These are phyloP conservation scores for Hemichromis elongatus DNA, from an alignment of 2,113 vertebrate species.

Conservation along the genomic window DNA sequence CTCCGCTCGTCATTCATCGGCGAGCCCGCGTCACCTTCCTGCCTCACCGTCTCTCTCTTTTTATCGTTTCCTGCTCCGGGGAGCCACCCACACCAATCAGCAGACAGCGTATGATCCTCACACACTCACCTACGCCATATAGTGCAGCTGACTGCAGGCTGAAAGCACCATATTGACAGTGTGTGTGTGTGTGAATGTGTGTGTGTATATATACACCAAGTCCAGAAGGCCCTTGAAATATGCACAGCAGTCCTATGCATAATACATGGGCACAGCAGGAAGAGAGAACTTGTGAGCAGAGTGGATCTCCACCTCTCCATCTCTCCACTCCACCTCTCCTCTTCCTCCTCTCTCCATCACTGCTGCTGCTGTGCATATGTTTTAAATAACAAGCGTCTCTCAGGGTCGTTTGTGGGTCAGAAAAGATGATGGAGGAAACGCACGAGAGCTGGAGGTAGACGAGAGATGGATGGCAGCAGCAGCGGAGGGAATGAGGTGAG, in stretches of 20 bases:
- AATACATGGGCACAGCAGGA: conserved; percentile 71
- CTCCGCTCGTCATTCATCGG: conserved; percentile 17
- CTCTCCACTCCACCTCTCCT: conserved; percentile 15
- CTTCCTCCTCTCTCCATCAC: conserved; percentile 20
- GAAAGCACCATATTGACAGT: conserved; percentile 30
- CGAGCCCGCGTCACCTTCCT: conserved; percentile 17
- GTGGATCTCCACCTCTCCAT: conserved; percentile 60
- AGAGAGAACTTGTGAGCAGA: conserved; percentile 58
- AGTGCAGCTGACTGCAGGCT: conserved; percentile 35
- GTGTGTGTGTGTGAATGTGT: conserved; percentile 11
- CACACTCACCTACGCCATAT: conserved; percentile 29
- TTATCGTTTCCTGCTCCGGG: conserved; percentile 28
- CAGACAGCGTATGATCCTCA: conserved; percentile 38
- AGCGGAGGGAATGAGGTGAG: neutral
- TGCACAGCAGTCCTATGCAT: conserved; percentile 68
- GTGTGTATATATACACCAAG: conserved; percentile 15
- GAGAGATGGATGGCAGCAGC: neutral
- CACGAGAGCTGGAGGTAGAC: neutral
- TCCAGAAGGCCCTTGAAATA: conserved; percentile 73
- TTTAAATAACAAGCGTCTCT: conserved; percentile 60
- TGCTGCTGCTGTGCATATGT: conserved; percentile 42
- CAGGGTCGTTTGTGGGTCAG: conserved; percentile 53
- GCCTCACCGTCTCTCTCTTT: conserved; percentile 15
- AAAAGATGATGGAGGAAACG: conserved; percentile 7
- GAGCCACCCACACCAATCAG: conserved; percentile 60